Evolutionary conservation across 1,140 invertebrate genomes (phyloP), one percentile per base, ranked within the genome.

Genomic region (Zophobas atratus): DNA sequence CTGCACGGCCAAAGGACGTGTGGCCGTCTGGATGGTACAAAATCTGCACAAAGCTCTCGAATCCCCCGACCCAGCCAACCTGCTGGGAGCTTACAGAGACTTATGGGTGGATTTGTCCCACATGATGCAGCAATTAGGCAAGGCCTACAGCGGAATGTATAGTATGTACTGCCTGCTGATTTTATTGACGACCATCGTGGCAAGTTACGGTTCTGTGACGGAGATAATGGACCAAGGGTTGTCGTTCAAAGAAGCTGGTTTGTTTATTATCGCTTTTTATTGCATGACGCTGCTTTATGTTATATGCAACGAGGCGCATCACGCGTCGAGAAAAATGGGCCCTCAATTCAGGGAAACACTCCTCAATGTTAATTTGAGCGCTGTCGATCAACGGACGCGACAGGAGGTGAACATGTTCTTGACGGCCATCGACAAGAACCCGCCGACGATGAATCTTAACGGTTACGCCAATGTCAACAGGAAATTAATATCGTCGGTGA

Each of bases 91-190:
- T 78, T 92, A 90, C 82, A 87, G 92, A 5, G 89, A 92, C 83
- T 83, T 93, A 46, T 93, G 92, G 92, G 91, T 92, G 5, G 91
- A 93, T 82, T 83, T 93, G 5, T 92, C 91, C 8, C 91, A 93
- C 82, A 92, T 92, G 91, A 93, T 92, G 92, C 92, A 93, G 83
- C 92, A 93, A 81, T 83, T 93, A 56, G 92, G 90, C 76, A 88
- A 89, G 53, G 92, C 91, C 1, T 93, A 93, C 82, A 91, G 91
- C 34, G 92, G 92, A 78, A 92, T 92, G 91, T 93, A 93, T 79
- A 91, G 90, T 8, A 91, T 93, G 82, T 92, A 92, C 82, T 93
- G 92, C 79, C 87, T 92, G 82, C 88, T 93, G 0, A 91, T 93
- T 43, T 90, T 93, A 82, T 90, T 93, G 79, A 93, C 91, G 1